Evolutionary conservation across 1,140 invertebrate species (phyloP).

Genomic region (Berghia stephanieae): DNA sequence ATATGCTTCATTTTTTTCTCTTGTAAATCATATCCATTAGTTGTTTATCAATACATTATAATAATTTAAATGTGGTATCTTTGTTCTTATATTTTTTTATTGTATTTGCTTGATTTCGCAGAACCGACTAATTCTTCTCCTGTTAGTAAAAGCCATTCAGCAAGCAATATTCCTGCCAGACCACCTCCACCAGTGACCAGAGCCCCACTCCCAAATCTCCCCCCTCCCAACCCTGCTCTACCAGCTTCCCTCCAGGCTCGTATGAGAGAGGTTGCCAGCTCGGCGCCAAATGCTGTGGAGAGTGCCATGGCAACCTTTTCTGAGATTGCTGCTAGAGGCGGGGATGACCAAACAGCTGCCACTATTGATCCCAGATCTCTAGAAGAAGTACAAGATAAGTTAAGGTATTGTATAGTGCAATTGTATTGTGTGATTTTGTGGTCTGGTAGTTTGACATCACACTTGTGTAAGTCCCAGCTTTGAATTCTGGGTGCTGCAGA

Average conservation of each 20-base stretch:
- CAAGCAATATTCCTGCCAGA: too few species aligned
- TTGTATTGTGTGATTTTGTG: neutral
- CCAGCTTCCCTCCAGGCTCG: slow-evolving; percentile 1
- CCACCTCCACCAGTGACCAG: slow-evolving; percentile 4
- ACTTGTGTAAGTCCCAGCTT: too few species aligned
- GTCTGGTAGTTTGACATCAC: neutral
- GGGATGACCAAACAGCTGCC: neutral
- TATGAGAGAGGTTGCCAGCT: neutral
- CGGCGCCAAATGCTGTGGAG: slow-evolving; percentile 1
- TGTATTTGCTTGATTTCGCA: too few species aligned
- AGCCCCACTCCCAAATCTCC: neutral
- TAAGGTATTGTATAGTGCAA: neutral
- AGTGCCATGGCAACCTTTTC: slow-evolving; percentile 21
- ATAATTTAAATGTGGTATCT: too few species aligned
- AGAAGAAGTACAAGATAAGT: slow-evolving; percentile 10
- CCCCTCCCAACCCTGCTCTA: slow-evolving; percentile 1
- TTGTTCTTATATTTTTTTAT: too few species aligned
- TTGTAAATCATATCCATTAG: too few species aligned
- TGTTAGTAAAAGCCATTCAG: too few species aligned
- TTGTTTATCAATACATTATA: too few species aligned
- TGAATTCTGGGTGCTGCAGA: too few species aligned
- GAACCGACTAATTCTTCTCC: neutral
- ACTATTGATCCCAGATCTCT: slow-evolving; percentile 1
- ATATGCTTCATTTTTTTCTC: too few species aligned
- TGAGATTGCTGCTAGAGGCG: neutral